Percentiles rank a stretch among this genome's conserved stretches.
Conservation (phyloP, 2,888 invertebrate species). For the Polydesmus complanatus region DNA sequence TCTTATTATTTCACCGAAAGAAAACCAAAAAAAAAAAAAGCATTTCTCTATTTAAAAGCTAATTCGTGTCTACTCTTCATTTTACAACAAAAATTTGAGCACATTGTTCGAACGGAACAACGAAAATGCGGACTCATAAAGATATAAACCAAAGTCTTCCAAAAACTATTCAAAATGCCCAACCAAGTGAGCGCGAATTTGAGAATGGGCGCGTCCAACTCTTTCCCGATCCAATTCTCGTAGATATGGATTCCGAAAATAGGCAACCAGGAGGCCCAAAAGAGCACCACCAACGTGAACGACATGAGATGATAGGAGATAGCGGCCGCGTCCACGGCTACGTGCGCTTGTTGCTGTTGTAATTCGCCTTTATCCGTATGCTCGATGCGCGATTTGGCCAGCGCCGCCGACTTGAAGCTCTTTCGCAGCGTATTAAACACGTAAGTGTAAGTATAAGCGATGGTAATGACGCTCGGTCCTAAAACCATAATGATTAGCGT, state of each 20-base stretch:
- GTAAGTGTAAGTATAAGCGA: constrained; percentile 85
- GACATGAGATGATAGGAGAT: constrained; percentile 94
- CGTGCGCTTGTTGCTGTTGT: constrained; percentile 17
- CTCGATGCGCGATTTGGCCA: too few species aligned
- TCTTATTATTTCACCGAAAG: too few species aligned
- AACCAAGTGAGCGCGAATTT: constrained; percentile 17
- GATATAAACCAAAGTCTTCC: constrained; percentile 83
- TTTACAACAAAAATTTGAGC: constrained; percentile 67
- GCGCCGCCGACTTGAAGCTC: constrained; percentile 65
- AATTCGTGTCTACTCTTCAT: background rate
- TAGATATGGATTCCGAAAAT: constrained; percentile 70
- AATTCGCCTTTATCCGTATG: too few species aligned
- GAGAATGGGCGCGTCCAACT: constrained; percentile 14
- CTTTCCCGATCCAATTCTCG: too few species aligned
- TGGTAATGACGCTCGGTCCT: constrained; percentile 89
- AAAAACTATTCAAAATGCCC: constrained; percentile 57
- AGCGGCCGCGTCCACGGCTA: constrained; percentile 39
- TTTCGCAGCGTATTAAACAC: constrained; percentile 85
- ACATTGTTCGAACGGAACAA: constrained; percentile 70
- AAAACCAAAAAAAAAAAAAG: too few species aligned
- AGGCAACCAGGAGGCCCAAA: constrained; percentile 89
- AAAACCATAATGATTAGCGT: constrained; percentile 78
- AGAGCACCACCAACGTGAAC: constrained; percentile 76
- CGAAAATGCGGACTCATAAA: constrained; percentile 86
- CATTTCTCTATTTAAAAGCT: too few species aligned